Base-by-base conservation (phyloP, 2,888 invertebrate genomes). In the Phalera bucephala region DNA sequence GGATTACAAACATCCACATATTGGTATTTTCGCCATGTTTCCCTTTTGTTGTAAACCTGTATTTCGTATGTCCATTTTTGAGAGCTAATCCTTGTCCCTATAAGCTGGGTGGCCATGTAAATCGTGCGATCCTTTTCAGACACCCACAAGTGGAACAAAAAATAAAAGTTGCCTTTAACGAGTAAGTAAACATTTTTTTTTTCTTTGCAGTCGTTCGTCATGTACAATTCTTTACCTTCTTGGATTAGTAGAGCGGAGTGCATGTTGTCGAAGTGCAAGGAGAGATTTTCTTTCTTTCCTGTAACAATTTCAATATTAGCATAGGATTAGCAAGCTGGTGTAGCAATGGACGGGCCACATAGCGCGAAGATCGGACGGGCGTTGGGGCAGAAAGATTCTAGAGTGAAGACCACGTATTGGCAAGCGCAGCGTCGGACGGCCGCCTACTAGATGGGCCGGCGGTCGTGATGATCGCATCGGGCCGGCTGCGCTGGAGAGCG, bases 51-150 rank as follows among this genome's bases (percentile, higher is more conserved):
- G 41, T 74, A 88, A 1, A 87, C 37, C 4, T 85, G 78, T 0
- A 87, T 45, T 41, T 85, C 80, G 34, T 82, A 87, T 0, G 36
- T 46, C 87, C 87, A 88, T 46, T 82, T 84, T 0, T 47, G 33
- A 0, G 86, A 83, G 40, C 78, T 77, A 0, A 53, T 20, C 10
- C 57, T 58, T 0, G 81, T 77, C 0, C 85, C 81, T 0, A 83
- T 40, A 0, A 82, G 49, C 32, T 84, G 83, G 0, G 60, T 66
- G 0, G 67, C 44, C 64, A 84, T 72, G 41, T 58, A 80, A 1
- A 86, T 40, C n/a, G 47, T 60, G 1, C 63, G 45, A 0, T 64
- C 36, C 0, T 1, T 0, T n/a, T 46, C 31, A 0, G 70, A 64
- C 0, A 79, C 61, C 43, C 72, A 70, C 0, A 79, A 8, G 27